A percentile compares a stretch with the other conserved stretches of the same genome.
phyloP scores from a whole-genome alignment of 1,140 invertebrate species.

The Periplaneta americana region DNA sequence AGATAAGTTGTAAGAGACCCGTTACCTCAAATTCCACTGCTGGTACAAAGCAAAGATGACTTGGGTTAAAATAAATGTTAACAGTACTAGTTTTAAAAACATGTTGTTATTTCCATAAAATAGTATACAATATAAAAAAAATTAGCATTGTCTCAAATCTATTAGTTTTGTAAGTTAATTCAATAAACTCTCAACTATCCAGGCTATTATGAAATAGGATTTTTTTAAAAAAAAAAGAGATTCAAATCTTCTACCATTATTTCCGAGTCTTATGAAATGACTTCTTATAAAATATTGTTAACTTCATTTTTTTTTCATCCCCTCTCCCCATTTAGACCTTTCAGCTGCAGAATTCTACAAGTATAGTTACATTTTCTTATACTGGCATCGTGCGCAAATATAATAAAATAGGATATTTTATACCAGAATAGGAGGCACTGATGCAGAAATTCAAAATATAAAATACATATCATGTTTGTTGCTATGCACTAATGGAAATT shows the following conservation, averaged over 20 bases:
- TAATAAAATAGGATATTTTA: too few relatives aligned
- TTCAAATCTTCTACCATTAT: background rate
- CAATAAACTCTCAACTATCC: background rate
- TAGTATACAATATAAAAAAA: background rate
- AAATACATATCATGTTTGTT: too few relatives aligned
- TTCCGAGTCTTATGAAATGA: background rate
- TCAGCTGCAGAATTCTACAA: too few relatives aligned
- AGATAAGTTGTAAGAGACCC: too few relatives aligned
- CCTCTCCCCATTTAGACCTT: too few relatives aligned
- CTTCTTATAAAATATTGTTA: background rate
- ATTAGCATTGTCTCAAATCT: background rate
- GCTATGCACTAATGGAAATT: too few relatives aligned
- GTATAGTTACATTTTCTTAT: too few relatives aligned
- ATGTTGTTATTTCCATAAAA: background rate
- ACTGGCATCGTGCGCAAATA: too few relatives aligned
- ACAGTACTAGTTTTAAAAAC: background rate
- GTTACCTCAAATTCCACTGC: too few relatives aligned
- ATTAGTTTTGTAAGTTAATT: background rate
- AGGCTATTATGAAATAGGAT: background rate
- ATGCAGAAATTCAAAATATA: too few relatives aligned
- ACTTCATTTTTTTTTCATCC: background rate
- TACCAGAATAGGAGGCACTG: too few relatives aligned
- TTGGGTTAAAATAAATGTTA: background rate
- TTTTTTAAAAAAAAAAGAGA: background rate
- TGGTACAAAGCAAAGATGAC: too few relatives aligned